A percentile compares a stretch with the other conserved stretches of the same genome.
These are phyloP conservation scores for Drosophila suzukii DNA, from an alignment of 1,140 invertebrate species.

Conservation along the genomic window DNA sequence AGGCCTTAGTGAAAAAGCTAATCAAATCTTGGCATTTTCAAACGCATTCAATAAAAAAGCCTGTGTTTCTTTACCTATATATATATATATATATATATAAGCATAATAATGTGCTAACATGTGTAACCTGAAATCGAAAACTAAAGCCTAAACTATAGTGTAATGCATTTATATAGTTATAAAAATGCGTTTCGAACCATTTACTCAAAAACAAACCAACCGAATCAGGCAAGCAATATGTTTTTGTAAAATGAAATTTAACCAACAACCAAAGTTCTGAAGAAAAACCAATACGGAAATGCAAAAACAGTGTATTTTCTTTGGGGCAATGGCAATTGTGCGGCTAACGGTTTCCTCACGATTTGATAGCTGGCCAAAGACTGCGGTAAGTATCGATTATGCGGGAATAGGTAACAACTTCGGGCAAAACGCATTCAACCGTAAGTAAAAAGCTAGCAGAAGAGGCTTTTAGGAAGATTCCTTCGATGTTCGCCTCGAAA, in stretches of 20 bases:
- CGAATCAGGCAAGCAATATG: background rate
- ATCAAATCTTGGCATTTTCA: constrained; percentile 51
- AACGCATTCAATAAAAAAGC: constrained; percentile 8
- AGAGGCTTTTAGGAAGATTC: constrained; percentile 6
- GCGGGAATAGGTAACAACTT: constrained; percentile 42
- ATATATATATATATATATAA: constrained; percentile 36
- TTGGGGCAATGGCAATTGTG: background rate
- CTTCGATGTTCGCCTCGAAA: background rate
- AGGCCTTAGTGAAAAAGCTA: constrained; percentile 26
- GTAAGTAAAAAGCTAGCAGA: constrained; percentile 12
- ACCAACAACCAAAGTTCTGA: constrained; percentile 51
- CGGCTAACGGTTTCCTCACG: background rate
- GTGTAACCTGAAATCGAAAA: constrained; percentile 21
- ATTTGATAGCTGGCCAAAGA: constrained; percentile 42
- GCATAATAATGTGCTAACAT: constrained; percentile 48
- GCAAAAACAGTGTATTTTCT: constrained; percentile 7
- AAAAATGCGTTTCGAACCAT: constrained; percentile 27
- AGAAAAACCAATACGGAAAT: constrained; percentile 43
- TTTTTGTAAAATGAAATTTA: constrained; percentile 49
- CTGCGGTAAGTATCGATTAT: constrained; percentile 61
- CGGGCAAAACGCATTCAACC: constrained; percentile 21
- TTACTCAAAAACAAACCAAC: constrained; percentile 12
- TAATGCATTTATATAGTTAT: constrained; percentile 79
- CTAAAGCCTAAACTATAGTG: constrained; percentile 41
- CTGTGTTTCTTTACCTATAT: constrained; percentile 39